Conservation (phyloP, 2,888 invertebrate genomes). For the Dryadula phaetusa region DNA sequence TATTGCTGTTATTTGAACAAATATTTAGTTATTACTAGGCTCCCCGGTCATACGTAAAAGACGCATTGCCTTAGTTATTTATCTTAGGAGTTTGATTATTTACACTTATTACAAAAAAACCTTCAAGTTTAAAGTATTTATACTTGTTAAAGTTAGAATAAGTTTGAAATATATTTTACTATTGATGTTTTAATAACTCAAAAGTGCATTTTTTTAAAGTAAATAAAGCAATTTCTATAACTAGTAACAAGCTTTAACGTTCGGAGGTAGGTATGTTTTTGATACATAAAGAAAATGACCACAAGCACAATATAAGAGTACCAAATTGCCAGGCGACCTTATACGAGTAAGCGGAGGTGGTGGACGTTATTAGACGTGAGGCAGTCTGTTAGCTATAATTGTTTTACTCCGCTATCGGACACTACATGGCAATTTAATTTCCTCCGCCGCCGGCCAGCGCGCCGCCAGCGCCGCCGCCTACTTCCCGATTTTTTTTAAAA, state of each 20-base stretch:
- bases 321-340: neutral
- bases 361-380: neutral
- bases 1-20: neutral
- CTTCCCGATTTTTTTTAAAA: neutral
- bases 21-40: neutral
- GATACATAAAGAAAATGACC: too few relatives aligned
- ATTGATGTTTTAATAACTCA: too few relatives aligned
- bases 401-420: constrained; percentile 1
- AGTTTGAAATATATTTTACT: too few relatives aligned
- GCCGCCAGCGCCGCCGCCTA: neutral
- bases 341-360: neutral
- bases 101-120: too few relatives aligned
- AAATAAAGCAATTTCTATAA: too few relatives aligned
- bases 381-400: constrained; percentile 2
- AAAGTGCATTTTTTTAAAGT: too few relatives aligned
- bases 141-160: too few relatives aligned
- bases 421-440: constrained; percentile 15
- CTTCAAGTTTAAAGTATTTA: too few relatives aligned
- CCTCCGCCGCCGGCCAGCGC: neutral
- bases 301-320: neutral
- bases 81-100: too few relatives aligned
- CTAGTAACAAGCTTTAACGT: too few relatives aligned
- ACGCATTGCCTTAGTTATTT: neutral
- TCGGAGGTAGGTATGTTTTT: too few relatives aligned
- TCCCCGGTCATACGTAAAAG: too few relatives aligned